phyloP scores from a whole-genome alignment of 2,888 invertebrate species.

The Orthosia gothica region DNA sequence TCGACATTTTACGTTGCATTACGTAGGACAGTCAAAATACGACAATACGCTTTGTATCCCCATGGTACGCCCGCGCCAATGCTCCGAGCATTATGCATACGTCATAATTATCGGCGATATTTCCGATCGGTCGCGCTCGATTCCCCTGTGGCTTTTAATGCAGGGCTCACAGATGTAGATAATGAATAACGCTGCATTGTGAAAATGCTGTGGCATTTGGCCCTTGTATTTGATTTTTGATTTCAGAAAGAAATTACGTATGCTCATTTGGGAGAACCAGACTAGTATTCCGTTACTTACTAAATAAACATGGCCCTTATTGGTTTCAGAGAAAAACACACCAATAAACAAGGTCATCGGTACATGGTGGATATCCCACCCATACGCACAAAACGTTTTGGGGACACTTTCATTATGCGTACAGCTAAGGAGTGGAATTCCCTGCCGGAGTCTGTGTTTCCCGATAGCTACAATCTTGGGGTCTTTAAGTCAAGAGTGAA shows the following conservation, averaged over 20 bases:
- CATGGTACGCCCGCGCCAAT: constrained; percentile 10
- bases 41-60: constrained; percentile 21
- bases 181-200: constrained; percentile 32
- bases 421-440: too few species aligned
- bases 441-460: too few species aligned
- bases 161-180: constrained; percentile 33
- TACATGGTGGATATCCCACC: too few species aligned
- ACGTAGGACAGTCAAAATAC: constrained; percentile 2
- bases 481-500: too few species aligned
- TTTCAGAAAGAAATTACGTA: not conserved
- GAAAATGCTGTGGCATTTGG: not conserved
- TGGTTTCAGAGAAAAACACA: too few species aligned
- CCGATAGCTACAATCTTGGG: too few species aligned
- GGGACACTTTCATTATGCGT: too few species aligned
- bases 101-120: constrained; percentile 60
- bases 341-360: not conserved
- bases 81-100: constrained; percentile 50
- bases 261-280: not conserved
- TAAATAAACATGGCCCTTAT: not conserved
- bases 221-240: not conserved
- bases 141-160: constrained; percentile 52
- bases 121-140: constrained; percentile 41
- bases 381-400: too few species aligned
- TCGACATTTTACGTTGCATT: not conserved
- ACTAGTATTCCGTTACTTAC: not conserved